Conservation (phyloP, 1,140 invertebrate species). For the Helicorthomorpha holstii region DNA sequence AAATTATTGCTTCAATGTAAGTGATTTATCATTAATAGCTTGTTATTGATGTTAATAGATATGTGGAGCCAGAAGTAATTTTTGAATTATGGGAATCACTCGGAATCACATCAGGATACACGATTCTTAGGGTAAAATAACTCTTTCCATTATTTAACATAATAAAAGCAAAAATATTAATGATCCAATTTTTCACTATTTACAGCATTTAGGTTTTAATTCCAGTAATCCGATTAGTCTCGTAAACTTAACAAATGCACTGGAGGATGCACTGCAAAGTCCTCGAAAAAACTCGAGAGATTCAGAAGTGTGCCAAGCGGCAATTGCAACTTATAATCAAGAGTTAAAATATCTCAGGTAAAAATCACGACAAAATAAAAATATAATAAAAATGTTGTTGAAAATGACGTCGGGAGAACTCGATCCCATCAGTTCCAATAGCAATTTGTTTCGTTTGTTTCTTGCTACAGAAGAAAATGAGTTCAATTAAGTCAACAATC, state of each 20-base stretch:
- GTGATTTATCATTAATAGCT: no score
- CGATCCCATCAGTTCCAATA: no score
- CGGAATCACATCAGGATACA: constrained; percentile 28
- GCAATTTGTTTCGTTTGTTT: neutral
- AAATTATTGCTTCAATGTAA: no score
- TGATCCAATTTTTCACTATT: neutral
- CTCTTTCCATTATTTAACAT: no score
- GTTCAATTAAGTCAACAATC: no score
- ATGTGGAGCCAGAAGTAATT: constrained; percentile 31
- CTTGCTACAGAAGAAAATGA: neutral
- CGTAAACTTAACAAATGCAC: constrained; percentile 43
- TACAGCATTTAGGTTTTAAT: constrained; percentile 45
- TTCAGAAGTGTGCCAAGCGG: constrained; percentile 18
- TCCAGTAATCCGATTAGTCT: constrained; percentile 36
- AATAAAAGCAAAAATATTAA: neutral
- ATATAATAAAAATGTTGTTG: no score
- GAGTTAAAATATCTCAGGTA: constrained; percentile 27
- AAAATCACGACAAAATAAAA: no score
- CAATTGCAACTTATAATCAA: constrained; percentile 24
- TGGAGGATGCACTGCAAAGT: constrained; percentile 48
- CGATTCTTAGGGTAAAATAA: neutral
- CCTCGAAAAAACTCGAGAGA: constrained; percentile 33
- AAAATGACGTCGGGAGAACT: no score
- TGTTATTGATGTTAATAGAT: no score
- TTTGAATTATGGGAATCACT: constrained; percentile 53